Evolutionary conservation across 2,797 vertebrate species (phyloP).

Genomic region (Pachyuromys duprasi): DNA sequence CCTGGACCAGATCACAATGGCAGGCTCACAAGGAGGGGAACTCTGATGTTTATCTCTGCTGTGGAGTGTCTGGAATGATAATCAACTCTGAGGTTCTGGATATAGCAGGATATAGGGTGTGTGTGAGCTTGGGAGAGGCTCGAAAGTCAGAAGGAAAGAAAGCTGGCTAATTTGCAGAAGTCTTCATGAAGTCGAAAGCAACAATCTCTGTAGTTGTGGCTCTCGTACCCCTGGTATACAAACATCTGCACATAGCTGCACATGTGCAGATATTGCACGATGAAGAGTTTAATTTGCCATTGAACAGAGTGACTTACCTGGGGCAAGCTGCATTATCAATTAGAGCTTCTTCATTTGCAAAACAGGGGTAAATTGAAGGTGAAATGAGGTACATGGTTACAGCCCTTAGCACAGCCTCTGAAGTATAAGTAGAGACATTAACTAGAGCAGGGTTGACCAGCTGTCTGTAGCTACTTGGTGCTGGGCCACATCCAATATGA

Average conservation of each 20-base stretch:
- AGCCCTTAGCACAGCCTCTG: neutral
- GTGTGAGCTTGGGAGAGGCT: neutral
- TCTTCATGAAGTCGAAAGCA: slow-evolving; percentile 61
- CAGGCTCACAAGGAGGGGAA: slow-evolving; percentile 47
- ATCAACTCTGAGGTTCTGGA: slow-evolving; percentile 70
- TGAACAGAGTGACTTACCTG: neutral
- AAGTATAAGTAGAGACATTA: too few species aligned
- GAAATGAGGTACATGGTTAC: too few species aligned
- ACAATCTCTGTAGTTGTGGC: slow-evolving; percentile 44
- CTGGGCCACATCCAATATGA: rapidly evolving
- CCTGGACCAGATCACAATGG: slow-evolving; percentile 68
- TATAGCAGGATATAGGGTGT: slow-evolving; percentile 55
- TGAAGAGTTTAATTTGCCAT: neutral
- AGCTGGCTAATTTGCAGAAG: slow-evolving; percentile 46
- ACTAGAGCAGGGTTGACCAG: neutral
- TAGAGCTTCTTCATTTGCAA: slow-evolving; percentile 41
- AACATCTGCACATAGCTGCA: slow-evolving; percentile 35
- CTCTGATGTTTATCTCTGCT: slow-evolving; percentile 73
- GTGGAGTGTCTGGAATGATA: slow-evolving; percentile 65
- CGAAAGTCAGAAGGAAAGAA: slow-evolving; percentile 18
- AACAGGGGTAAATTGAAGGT: neutral
- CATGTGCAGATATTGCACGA: neutral
- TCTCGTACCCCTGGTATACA: neutral
- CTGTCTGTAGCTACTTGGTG: neutral
- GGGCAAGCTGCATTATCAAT: neutral